These are phyloP conservation scores for Montipora cactus DNA, from an alignment of 64 coral and sea anemone genomes.

Conservation along the genomic window DNA sequence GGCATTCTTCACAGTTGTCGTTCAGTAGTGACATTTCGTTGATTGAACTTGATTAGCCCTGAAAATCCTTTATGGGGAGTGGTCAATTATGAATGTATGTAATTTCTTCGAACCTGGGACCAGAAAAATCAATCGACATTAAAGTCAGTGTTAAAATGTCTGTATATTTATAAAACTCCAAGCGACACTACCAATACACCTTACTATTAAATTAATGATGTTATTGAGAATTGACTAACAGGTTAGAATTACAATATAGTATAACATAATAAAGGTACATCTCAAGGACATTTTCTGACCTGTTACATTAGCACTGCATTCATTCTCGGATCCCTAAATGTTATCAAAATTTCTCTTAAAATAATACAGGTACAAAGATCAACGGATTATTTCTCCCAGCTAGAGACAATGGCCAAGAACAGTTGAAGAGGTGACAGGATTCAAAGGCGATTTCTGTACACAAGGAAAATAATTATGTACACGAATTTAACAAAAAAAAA, in stretches of 20 bases:
- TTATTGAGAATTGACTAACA: background rate
- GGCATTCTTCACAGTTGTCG: no score
- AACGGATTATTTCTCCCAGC: background rate
- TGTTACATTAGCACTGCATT: background rate
- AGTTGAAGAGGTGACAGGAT: background rate
- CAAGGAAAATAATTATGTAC: constrained; percentile 2
- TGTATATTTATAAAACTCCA: constrained; percentile 51
- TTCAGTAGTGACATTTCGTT: no score
- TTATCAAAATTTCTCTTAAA: constrained; percentile 8
- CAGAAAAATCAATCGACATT: background rate
- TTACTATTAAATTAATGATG: background rate
- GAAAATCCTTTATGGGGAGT: no score
- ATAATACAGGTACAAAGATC: background rate
- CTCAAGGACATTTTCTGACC: background rate
- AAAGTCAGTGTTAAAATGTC: background rate
- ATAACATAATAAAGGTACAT: constrained; percentile 24
- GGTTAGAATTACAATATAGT: background rate
- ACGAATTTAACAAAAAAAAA: background rate
- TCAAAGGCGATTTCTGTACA: background rate
- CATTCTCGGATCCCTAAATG: background rate
- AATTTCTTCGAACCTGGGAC: no score
- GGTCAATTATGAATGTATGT: no score
- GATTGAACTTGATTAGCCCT: no score
- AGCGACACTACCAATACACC: background rate
- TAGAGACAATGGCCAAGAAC: background rate